Conservation (phyloP, 2,888 invertebrate genomes). For the Taenaris catops region DNA sequence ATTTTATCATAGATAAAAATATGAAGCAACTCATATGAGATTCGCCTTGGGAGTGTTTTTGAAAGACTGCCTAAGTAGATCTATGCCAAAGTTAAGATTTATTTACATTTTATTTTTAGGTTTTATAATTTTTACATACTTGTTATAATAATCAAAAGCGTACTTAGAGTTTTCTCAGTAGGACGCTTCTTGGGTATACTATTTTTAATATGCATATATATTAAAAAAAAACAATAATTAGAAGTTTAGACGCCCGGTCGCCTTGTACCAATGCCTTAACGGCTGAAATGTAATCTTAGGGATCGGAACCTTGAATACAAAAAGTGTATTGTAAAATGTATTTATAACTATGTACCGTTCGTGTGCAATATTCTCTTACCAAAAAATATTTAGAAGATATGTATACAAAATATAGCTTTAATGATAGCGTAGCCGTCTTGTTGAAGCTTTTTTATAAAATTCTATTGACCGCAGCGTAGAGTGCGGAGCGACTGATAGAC, state of each 20-base stretch:
- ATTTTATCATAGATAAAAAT: no score
- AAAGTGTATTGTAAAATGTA: conserved; percentile 34
- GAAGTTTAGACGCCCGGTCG: conserved; percentile 25
- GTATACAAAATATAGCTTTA: conserved; percentile 78
- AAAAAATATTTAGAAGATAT: conserved; percentile 71
- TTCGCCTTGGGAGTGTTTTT: conserved; percentile 2
- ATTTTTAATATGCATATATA: no score
- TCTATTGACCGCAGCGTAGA: conserved; percentile 70
- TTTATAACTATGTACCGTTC: conserved; percentile 47
- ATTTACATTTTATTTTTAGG: conserved; percentile 7
- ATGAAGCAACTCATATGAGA: no score
- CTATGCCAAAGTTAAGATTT: conserved; percentile 13
- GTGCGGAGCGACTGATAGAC: conserved; percentile 71
- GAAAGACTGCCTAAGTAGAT: conserved; percentile 18
- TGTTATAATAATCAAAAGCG: conserved; percentile 16
- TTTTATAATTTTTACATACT: conserved; percentile 7
- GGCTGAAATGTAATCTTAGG: conserved; percentile 35
- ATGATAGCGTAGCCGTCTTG: conserved; percentile 75
- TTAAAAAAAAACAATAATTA: conserved; percentile 16
- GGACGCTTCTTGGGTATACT: conserved; percentile 19
- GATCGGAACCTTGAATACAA: conserved; percentile 1
- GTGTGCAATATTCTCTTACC: conserved; percentile 76
- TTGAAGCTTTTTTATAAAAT: conserved; percentile 77
- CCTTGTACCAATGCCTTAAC: conserved; percentile 49
- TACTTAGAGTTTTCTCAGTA: conserved; percentile 18